phyloP scores from a whole-genome alignment of 2,888 invertebrate genomes.

The Ariolimax columbianus region DNA sequence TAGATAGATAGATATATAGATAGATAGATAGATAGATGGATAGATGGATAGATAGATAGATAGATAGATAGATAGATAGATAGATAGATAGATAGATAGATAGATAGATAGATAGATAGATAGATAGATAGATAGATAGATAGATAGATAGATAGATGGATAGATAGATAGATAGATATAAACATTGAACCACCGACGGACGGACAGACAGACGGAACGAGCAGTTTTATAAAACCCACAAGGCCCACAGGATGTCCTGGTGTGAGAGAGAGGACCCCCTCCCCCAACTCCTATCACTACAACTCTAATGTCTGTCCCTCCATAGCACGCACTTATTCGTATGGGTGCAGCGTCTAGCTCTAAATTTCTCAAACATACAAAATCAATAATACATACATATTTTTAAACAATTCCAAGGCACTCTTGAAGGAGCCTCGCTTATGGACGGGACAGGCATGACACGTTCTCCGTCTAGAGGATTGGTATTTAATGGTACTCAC shows the following conservation, averaged over 20 bases:
- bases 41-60: too few species aligned
- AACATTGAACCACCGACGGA: neutral
- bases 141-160: too few species aligned
- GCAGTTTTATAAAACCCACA: neutral
- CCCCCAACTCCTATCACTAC: neutral
- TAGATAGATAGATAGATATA: too few species aligned
- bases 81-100: conserved; percentile 15
- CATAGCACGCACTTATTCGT: neutral
- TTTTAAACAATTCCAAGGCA: too few species aligned
- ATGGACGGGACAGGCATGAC: too few species aligned
- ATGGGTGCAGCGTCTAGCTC: neutral
- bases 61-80: neutral
- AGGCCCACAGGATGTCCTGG: neutral
- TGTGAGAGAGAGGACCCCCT: neutral
- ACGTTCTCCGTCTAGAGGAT: too few species aligned
- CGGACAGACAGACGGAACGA: neutral
- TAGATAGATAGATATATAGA: too few species aligned
- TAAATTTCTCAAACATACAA: neutral
- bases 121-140: neutral
- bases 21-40: too few species aligned
- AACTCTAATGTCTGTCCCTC: neutral
- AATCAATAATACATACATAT: neutral
- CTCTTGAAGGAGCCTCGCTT: too few species aligned
- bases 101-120: neutral
- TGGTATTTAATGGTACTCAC: too few species aligned